Conservation (phyloP, 2,113 vertebrate species). For the Tyrannus savana region DNA sequence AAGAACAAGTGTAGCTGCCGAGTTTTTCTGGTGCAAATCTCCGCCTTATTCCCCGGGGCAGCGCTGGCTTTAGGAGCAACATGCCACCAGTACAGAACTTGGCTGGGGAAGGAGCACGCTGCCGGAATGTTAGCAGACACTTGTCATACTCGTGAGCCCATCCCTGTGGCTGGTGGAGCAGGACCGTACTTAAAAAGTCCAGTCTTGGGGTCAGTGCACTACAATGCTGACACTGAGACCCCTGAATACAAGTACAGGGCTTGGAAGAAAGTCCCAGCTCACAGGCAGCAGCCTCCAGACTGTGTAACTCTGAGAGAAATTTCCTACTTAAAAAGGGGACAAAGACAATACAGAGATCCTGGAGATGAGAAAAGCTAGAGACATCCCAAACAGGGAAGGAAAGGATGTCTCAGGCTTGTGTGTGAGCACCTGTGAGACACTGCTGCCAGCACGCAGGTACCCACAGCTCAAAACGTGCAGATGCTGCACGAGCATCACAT, state of each 20-base stretch:
- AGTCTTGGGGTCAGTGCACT: not conserved
- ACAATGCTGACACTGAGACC: not conserved
- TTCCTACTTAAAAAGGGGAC: not conserved
- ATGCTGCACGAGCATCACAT: not conserved
- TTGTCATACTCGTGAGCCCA: not conserved
- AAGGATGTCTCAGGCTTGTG: not conserved
- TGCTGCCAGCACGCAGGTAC: not conserved
- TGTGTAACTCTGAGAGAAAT: not conserved
- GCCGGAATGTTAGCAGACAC: not conserved
- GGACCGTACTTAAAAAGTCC: not conserved
- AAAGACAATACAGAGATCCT: not conserved
- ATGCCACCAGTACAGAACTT: not conserved
- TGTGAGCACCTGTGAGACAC: not conserved
- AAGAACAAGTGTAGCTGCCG: not conserved
- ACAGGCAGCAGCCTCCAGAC: not conserved
- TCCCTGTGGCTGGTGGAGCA: not conserved
- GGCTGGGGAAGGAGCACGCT: not conserved
- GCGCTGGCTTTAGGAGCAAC: not conserved
- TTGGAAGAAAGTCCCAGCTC: not conserved
- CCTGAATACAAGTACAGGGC: not conserved
- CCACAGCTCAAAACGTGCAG: not conserved
- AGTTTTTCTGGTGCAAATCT: not conserved
- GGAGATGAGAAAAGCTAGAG: not conserved
- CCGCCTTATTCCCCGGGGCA: not conserved
- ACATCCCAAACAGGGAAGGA: not conserved